A percentile compares a stretch with the other conserved stretches of the same genome.
Evolutionary conservation across 2,888 invertebrate genomes (phyloP).

Genomic region (Yponomeuta malinellus): DNA sequence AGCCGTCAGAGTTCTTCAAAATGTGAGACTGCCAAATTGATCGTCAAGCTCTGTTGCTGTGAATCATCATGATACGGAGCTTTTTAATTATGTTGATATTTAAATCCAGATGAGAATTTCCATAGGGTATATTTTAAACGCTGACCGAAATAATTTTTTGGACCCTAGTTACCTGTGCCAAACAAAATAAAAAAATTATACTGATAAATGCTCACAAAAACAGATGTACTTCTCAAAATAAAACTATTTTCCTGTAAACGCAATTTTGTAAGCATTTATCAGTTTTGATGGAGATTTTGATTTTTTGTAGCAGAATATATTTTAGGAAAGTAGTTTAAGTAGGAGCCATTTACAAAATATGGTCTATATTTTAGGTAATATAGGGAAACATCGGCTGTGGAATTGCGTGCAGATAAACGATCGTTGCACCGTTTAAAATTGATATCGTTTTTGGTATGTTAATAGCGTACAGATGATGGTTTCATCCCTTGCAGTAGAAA

Average conservation of each 20-base stretch:
- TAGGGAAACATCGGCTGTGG: not conserved
- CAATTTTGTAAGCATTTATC: not conserved
- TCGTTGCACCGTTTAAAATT: slow-evolving; percentile 1
- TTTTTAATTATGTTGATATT: too few relatives aligned
- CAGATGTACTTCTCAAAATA: not conserved
- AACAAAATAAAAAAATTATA: too few relatives aligned
- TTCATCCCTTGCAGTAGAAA: slow-evolving; percentile 13
- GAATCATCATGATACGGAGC: too few relatives aligned
- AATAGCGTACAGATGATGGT: slow-evolving; percentile 14
- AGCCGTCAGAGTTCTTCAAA: not conserved
- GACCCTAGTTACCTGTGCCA: too few relatives aligned
- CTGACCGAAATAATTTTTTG: too few relatives aligned
- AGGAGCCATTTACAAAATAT: too few relatives aligned
- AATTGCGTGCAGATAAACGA: slow-evolving; percentile 5
- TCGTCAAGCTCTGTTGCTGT: too few relatives aligned
- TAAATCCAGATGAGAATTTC: too few relatives aligned
- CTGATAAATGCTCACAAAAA: too few relatives aligned
- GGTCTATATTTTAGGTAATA: not conserved
- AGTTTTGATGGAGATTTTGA: not conserved
- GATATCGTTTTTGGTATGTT: slow-evolving; percentile 13
- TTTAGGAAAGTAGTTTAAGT: not conserved
- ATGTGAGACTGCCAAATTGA: too few relatives aligned
- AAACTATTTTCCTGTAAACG: not conserved
- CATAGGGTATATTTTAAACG: too few relatives aligned
- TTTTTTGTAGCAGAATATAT: not conserved